Conservation (phyloP, 2,797 vertebrate species). For the Sphenopsis melanotis region DNA sequence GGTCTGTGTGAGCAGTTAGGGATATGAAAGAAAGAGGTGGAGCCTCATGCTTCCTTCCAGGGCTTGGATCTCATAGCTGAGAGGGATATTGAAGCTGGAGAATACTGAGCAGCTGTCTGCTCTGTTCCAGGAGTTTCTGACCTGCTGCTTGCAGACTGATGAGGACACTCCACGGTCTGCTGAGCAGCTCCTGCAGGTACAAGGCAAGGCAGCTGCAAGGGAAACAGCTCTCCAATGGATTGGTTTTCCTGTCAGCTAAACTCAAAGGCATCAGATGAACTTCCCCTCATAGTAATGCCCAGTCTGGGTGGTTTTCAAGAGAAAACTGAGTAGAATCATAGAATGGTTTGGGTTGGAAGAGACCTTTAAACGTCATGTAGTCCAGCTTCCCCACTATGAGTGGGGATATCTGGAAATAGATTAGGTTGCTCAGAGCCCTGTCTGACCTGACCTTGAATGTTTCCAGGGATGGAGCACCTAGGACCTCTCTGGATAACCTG, state of each 20-base stretch:
- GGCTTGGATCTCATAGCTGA: conserved; percentile 78
- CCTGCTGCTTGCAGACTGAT: conserved; percentile 84
- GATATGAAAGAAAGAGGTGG: neutral
- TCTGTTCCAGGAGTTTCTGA: conserved; percentile 85
- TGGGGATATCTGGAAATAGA: neutral
- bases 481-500: neutral
- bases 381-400: neutral
- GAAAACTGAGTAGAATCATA: neutral
- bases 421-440: neutral
- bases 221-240: fast-evolving
- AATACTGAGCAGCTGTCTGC: conserved; percentile 81
- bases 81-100: conserved; percentile 84
- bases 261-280: neutral
- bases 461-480: neutral
- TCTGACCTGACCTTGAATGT: neutral
- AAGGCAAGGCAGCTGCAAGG: fast-evolving
- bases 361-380: neutral
- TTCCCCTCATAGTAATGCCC: neutral
- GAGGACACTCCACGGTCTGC: conserved; percentile 84
- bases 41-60: no score
- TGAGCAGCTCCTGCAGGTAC: conserved; percentile 86
- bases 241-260: fast-evolving
- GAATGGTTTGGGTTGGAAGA: neutral
- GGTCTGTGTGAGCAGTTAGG: neutral
- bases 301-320: neutral